Percentiles rank a stretch among this genome's conserved stretches.
These are phyloP conservation scores for Galerucella nymphaeae DNA, from an alignment of 2,888 invertebrate species.

Conservation along the genomic window DNA sequence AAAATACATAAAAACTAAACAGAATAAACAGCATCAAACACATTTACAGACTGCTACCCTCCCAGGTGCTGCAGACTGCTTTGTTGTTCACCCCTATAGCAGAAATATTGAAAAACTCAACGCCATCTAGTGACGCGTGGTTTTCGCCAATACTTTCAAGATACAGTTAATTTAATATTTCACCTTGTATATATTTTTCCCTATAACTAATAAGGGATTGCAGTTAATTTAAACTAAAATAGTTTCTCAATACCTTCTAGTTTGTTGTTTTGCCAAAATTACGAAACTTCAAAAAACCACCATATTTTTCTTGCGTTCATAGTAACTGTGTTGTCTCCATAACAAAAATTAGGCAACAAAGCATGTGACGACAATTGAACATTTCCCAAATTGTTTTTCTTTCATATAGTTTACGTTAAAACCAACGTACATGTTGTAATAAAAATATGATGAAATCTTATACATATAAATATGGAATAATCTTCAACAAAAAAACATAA, in stretches of 20 bases:
- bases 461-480: conserved; percentile 19
- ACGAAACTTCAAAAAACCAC: background rate
- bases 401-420: conserved; percentile 1
- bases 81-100: too few relatives aligned
- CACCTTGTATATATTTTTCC: too few relatives aligned
- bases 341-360: background rate
- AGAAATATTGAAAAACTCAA: too few relatives aligned
- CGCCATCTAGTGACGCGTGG: too few relatives aligned
- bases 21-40: too few relatives aligned
- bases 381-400: conserved; percentile 32
- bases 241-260: background rate
- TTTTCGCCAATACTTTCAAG: too few relatives aligned
- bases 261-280: background rate
- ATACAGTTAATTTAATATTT: too few relatives aligned
- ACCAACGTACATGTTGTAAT: conserved; percentile 13
- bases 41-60: too few relatives aligned
- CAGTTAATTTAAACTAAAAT: background rate
- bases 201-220: too few relatives aligned
- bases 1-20: too few relatives aligned
- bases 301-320: background rate
- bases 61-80: too few relatives aligned
- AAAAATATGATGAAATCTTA: conserved; percentile 8
- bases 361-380: conserved; percentile 10
- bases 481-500: background rate
- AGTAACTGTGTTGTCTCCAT: background rate